These are phyloP conservation scores for Danio choprae DNA, from an alignment of 2,797 vertebrate species.

Conservation along the genomic window DNA sequence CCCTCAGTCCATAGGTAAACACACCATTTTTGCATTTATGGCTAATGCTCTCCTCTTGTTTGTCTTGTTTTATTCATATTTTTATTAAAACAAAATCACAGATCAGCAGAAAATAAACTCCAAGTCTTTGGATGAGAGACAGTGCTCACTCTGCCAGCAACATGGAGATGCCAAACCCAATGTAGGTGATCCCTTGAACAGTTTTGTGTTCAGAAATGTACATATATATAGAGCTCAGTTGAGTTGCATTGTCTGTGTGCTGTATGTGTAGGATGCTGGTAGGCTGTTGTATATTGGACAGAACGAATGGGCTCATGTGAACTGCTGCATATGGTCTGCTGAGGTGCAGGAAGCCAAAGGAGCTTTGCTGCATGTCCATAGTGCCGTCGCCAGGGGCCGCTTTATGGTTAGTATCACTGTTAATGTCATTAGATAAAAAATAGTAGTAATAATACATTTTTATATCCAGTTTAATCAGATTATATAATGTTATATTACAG, in stretches of 20 bases:
- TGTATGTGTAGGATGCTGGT: slow-evolving; percentile 81
- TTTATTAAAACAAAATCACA: no score
- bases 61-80: slow-evolving; percentile 2
- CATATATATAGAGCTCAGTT: background rate
- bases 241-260: background rate
- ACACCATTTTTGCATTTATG: background rate
- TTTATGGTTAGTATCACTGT: slow-evolving; percentile 80
- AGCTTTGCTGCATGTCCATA: slow-evolving; percentile 89
- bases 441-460: no score
- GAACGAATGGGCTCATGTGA: slow-evolving; percentile 94
- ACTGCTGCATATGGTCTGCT: slow-evolving; percentile 94
- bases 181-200: slow-evolving; percentile 72
- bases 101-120: slow-evolving; percentile 25
- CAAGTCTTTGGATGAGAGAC: slow-evolving; percentile 77
- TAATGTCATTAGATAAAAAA: background rate
- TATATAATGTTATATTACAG: no score
- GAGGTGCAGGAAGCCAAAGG: slow-evolving; percentile 91
- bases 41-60: background rate
- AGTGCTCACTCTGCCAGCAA: slow-evolving; percentile 88
- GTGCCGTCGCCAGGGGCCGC: slow-evolving; percentile 88
- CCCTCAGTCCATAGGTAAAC: slow-evolving; percentile 64
- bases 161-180: slow-evolving; percentile 83
- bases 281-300: slow-evolving; percentile 91
- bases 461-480: no score
- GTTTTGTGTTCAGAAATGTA: background rate